Evolutionary conservation across 2,113 vertebrate genomes (phyloP).

Genomic region (Petromus typicus): DNA sequence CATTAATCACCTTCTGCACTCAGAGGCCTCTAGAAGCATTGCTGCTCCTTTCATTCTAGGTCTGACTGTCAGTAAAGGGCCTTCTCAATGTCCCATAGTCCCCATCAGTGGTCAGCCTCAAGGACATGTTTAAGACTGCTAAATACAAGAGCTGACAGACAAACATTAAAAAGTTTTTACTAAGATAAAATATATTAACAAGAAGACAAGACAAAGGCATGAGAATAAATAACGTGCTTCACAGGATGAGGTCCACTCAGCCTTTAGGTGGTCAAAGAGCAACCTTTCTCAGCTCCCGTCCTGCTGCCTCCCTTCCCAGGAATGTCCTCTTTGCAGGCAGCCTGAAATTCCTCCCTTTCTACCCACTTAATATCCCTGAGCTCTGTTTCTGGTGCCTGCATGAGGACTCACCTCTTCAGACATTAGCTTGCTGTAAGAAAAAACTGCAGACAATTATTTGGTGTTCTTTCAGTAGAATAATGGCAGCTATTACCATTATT

Average conservation of each 20-base stretch:
- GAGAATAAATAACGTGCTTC: conserved; percentile 8
- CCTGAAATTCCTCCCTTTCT: background rate
- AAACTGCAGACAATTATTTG: background rate
- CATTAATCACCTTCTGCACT: background rate
- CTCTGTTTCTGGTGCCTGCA: background rate
- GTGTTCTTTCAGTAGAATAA: background rate
- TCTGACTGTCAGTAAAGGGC: background rate
- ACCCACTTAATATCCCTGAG: background rate
- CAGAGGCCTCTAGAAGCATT: background rate
- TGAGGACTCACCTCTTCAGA: background rate
- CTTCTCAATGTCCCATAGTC: background rate
- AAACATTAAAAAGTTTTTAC: background rate
- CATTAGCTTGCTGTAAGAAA: conserved; percentile 14
- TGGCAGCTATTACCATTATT: background rate
- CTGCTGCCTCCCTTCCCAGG: background rate
- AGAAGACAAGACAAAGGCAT: background rate
- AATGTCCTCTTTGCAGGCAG: background rate
- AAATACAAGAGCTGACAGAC: conserved; percentile 29
- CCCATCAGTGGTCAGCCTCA: background rate
- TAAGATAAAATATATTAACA: background rate
- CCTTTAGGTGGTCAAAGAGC: background rate
- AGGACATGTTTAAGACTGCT: conserved; percentile 22
- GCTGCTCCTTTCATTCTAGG: background rate
- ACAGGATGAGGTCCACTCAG: background rate
- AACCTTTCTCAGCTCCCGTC: background rate